These are phyloP conservation scores for Chymomyza fuscimana DNA, from an alignment of 2,888 invertebrate species.

Conservation along the genomic window DNA sequence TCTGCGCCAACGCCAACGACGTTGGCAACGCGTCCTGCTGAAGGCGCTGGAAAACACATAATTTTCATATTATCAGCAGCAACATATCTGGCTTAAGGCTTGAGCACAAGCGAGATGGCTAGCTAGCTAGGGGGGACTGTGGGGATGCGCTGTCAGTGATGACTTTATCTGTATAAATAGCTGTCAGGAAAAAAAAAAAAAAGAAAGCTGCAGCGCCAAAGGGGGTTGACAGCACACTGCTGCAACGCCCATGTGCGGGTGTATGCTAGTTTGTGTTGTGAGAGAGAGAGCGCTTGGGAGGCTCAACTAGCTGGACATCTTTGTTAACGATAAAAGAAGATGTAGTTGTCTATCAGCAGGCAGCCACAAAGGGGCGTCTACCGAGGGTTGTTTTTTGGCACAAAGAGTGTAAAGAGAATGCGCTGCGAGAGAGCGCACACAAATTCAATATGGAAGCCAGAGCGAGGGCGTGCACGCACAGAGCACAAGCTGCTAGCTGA, in stretches of 20 bases:
- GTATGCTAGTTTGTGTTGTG: background rate
- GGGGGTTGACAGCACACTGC: background rate
- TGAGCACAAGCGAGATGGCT: constrained; percentile 30
- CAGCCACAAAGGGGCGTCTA: constrained; percentile 55
- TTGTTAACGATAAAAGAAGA: constrained; percentile 51
- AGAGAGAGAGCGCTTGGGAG: constrained; percentile 26
- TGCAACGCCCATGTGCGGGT: constrained; percentile 13
- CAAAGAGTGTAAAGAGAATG: constrained; percentile 33
- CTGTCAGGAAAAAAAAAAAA: constrained; percentile 53
- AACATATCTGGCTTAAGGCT: constrained; percentile 27
- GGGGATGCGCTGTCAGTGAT: constrained; percentile 65
- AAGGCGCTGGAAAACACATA: constrained; percentile 58
- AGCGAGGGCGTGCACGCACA: constrained; percentile 51
- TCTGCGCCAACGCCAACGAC: constrained; percentile 24
- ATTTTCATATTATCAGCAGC: constrained; percentile 55
- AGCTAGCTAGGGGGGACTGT: background rate
- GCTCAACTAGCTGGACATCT: constrained; percentile 36
- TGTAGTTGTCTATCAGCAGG: constrained; percentile 26
- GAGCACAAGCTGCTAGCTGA: constrained; percentile 22
- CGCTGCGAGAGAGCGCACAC: constrained; percentile 2
- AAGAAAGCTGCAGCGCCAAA: constrained; percentile 14
- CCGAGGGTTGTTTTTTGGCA: constrained; percentile 18
- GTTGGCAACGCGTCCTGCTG: constrained; percentile 12
- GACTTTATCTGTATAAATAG: constrained; percentile 77
- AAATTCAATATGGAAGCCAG: constrained; percentile 54